Conservation (phyloP, 1,140 invertebrate species). For the Lysiphlebus fabarum region DNA sequence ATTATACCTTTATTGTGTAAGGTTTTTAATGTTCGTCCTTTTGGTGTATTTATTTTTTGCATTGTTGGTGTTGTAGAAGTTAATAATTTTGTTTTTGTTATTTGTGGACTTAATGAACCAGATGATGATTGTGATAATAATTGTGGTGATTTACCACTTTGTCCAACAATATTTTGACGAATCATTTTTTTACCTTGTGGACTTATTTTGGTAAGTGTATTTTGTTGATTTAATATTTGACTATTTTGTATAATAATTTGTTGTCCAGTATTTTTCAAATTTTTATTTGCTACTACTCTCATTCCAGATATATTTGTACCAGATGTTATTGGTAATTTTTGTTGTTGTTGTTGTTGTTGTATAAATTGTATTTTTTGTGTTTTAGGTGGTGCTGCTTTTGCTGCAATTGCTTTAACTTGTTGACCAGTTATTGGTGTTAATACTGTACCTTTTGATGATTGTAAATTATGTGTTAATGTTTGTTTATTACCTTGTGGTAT, state of each 20-base stretch:
- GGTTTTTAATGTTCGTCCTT: background rate
- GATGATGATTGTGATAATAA: background rate
- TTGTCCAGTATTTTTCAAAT: too few relatives aligned
- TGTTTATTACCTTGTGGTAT: slow-evolving; percentile 38
- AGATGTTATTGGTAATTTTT: slow-evolving; percentile 42
- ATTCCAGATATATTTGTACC: slow-evolving; percentile 25
- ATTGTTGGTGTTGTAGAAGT: background rate
- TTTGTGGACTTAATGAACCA: background rate
- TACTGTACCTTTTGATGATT: slow-evolving; percentile 49
- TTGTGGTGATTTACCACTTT: background rate
- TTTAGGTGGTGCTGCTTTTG: slow-evolving; percentile 41
- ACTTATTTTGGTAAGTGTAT: slow-evolving; percentile 41
- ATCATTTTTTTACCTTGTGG: slow-evolving; percentile 38
- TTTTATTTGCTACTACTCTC: too few relatives aligned
- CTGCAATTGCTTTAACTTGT: slow-evolving; percentile 50
- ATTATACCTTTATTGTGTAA: slow-evolving; percentile 24
- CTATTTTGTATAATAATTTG: too few relatives aligned
- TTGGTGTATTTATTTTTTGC: background rate
- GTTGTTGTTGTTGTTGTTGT: too few relatives aligned
- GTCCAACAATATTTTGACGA: slow-evolving; percentile 8
- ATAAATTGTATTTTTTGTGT: slow-evolving; percentile 6
- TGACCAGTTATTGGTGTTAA: slow-evolving; percentile 52
- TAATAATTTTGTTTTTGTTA: background rate
- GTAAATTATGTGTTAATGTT: slow-evolving; percentile 34
- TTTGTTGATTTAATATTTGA: slow-evolving; percentile 23